Base-by-base conservation (phyloP, 2,113 vertebrate species). In the Cryptotis parvus region DNA sequence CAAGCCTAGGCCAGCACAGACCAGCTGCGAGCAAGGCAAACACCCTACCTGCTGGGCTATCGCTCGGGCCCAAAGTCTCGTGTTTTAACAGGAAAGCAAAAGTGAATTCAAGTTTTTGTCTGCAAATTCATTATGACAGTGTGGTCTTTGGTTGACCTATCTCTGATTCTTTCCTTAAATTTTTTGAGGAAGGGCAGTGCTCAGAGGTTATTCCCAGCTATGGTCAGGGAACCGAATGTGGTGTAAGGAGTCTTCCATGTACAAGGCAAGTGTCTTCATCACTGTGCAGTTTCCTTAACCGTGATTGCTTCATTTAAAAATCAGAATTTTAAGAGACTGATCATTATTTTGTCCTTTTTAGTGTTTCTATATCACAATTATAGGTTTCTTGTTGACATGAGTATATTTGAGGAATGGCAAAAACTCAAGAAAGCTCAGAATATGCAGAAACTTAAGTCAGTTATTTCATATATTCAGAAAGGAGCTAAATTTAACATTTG, bases 81-180 rank as follows among this genome's bases (percentile, higher is more conserved):
- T 76, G 15, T 75, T 12, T 83, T 86, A 15, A 27, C 10, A 43
- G 15, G 72, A 87, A 87, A 69, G 43, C 69, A 37, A 81, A 80
- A 29, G 7, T 26, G 31, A 89, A 77, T 83, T 92, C 77, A 33
- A n/a, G 29, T 72, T 89, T 92, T 84, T 95, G 43, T 80, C 72
- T 77, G 12, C 29, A 77, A n/a, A 4, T 33, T n/a, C n/a, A 6
- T 61, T 55, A 10, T 41, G 31, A 29, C 43, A 4, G 0, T 9
- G 7, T 84, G 10, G 11, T 4, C 69, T 74, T 83, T 86, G 18
- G 43, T 2, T 3, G 41, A 6, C 1, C 14, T 58, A 5, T 27
- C 29, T 84, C 55, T 58, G 55, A 58, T 24, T 58, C 55, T 58
- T 58, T 58, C 18, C 55, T 58, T 58, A 58, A 58, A 58, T 24